phyloP scores from a whole-genome alignment of 2,113 vertebrate genomes.

The Artemisiospiza belli region DNA sequence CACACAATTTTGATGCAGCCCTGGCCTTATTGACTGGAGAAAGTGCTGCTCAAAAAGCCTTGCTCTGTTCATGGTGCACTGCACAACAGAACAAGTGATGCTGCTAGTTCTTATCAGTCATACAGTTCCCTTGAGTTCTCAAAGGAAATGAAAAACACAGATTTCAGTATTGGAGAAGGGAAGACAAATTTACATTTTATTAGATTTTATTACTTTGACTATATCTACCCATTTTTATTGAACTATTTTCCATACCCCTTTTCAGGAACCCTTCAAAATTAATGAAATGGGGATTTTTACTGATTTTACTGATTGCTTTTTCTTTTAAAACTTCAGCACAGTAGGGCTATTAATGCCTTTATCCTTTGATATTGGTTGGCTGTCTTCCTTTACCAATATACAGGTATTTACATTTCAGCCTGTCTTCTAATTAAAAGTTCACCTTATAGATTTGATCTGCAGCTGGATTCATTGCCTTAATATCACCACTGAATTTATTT shows the following conservation, averaged over 20 bases:
- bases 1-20: not conserved
- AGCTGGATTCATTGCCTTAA: not conserved
- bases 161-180: not conserved
- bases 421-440: not conserved
- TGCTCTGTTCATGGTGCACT: not conserved
- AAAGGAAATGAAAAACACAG: conserved; percentile 42
- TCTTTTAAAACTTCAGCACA: not conserved
- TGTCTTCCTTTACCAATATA: not conserved
- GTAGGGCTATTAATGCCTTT: not conserved
- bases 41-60: not conserved
- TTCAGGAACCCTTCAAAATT: not conserved
- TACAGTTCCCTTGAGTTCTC: not conserved
- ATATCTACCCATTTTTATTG: not conserved
- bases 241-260: not conserved
- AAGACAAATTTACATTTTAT: not conserved
- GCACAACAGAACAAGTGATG: not conserved
- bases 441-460: not conserved
- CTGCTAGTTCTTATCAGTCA: not conserved
- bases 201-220: not conserved
- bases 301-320: not conserved
- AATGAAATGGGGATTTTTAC: not conserved
- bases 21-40: not conserved
- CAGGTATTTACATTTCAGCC: not conserved
- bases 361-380: not conserved
- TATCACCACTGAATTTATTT: not conserved